These are phyloP conservation scores for Amiota minor DNA, from an alignment of 2,888 invertebrate genomes.

Conservation along the genomic window DNA sequence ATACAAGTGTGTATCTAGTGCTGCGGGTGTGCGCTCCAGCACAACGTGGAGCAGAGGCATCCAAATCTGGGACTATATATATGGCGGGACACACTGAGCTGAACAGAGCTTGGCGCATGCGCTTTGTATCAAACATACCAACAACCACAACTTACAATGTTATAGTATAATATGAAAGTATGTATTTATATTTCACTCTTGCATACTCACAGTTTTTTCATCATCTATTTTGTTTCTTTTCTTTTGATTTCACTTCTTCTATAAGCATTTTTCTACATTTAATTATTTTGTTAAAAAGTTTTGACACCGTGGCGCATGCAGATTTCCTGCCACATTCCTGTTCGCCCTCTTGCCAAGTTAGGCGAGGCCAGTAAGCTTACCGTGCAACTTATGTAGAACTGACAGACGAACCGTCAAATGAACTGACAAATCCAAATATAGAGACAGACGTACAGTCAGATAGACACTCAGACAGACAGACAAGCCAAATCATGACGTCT, in stretches of 20 bases:
- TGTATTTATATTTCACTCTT: slow-evolving; percentile 35
- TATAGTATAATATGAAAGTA: slow-evolving; percentile 43
- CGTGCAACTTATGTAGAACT: slow-evolving; percentile 32
- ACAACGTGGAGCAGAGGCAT: neutral
- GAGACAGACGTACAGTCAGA: neutral
- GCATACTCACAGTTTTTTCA: slow-evolving; percentile 7
- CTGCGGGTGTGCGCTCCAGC: slow-evolving; percentile 22
- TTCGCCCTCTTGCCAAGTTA: too few species aligned
- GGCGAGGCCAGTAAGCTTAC: slow-evolving; percentile 39
- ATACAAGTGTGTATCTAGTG: neutral
- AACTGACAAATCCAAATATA: slow-evolving; percentile 3
- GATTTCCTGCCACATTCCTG: slow-evolving; percentile 48
- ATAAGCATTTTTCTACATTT: slow-evolving; percentile 54
- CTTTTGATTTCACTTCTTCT: slow-evolving; percentile 9
- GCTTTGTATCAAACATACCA: neutral
- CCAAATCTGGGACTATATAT: too few species aligned
- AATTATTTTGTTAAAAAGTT: slow-evolving; percentile 68
- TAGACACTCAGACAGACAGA: neutral
- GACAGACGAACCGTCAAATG: slow-evolving; percentile 15
- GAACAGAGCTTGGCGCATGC: slow-evolving; percentile 17
- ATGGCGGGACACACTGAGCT: too few species aligned
- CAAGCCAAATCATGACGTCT: neutral
- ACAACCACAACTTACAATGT: slow-evolving; percentile 11
- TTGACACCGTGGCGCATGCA: slow-evolving; percentile 65
- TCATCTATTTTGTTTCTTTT: slow-evolving; percentile 19